Base-by-base conservation (phyloP, 2,888 invertebrate genomes). In the Chrysina gloriosa region DNA sequence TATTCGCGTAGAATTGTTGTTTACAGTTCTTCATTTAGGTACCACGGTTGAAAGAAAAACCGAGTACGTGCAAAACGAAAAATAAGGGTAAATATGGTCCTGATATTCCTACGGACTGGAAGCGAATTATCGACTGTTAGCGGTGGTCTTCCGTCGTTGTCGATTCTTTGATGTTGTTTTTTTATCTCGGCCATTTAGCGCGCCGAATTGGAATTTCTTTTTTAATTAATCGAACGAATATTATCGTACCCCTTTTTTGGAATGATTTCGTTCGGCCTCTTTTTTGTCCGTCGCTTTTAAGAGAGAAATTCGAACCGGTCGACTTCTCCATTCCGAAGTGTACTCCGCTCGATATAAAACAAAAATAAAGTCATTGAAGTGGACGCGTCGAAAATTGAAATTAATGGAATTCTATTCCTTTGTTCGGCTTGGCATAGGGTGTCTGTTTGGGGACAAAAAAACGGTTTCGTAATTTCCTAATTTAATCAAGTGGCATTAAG, bases 141-240 rank as follows among this genome's bases (percentile, higher is more conserved):
- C 16, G 16, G 42, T 27, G 27, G 23, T n/a, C 42, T 61, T 42
- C 45, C 11, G 2, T 16, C 2, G 31, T 31, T n/a, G 52, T 16
- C 45, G 14, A 25, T 11, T 16, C 42, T 61, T 61, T 61, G 58
- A 61, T 61, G 58, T 23, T n/a, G n/a, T 14, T 56, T 56, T 52
- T 52, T 52, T 52, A 14, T 47, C 7, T n/a, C 31, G 19, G 2
- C 42, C 42, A 16, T 5, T 21, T 7, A 45, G 9, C 45, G 45
- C 3, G 6, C 9, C 7, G 31, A 52, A 52, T 52, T 52, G 52
- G 19, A 52, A 42, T 42, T 42, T 42, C 42, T 29, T 42, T 42
- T 61, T 61, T 61, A 61, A 42, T 61, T 61, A 58, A 42, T 61
- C 27, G 52, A 52, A 61, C 42, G 34, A 14, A 39, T 42, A 42